Conservation (phyloP, 2,797 vertebrate species). For the Hoplostethus mediterraneus region DNA sequence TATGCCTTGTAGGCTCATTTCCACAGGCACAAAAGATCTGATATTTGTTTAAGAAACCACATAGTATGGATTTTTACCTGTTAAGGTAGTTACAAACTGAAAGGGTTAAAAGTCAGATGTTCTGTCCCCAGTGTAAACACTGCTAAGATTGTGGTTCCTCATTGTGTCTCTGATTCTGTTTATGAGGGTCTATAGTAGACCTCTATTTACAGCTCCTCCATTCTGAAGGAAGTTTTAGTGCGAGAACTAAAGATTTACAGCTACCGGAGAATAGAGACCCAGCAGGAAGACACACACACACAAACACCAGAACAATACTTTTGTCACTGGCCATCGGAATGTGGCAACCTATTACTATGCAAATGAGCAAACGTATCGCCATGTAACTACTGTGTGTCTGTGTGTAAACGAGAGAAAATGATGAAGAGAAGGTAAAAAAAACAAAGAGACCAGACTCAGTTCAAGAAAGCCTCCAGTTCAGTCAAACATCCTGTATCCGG, state of each 20-base stretch:
- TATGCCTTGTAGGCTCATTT: not conserved
- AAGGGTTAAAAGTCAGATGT: not conserved
- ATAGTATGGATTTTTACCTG: not conserved
- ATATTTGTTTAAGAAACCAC: not conserved
- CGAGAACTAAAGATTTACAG: conserved; percentile 54
- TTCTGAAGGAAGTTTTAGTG: conserved; percentile 42
- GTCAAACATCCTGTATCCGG: conserved; percentile 10
- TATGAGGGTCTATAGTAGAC: not conserved
- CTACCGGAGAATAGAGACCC: conserved; percentile 36
- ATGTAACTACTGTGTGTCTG: conserved; percentile 31
- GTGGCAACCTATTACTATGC: conserved; percentile 52
- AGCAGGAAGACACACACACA: conserved; percentile 48
- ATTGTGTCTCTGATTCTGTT: conserved; percentile 29
- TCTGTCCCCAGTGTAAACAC: not conserved
- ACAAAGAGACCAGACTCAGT: not conserved
- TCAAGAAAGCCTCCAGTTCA: not conserved
- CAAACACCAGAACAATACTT: conserved; percentile 28
- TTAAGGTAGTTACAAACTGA: not conserved
- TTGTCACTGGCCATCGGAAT: conserved; percentile 59
- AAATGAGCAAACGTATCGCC: conserved; percentile 49
- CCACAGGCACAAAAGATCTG: not conserved
- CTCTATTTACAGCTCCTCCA: conserved; percentile 50
- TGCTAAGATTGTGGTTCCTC: conserved; percentile 4
- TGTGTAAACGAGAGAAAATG: conserved; percentile 6
- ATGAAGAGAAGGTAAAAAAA: conserved; percentile 1